Base-by-base conservation (phyloP, 2,113 vertebrate genomes). In the Heterotis niloticus region DNA sequence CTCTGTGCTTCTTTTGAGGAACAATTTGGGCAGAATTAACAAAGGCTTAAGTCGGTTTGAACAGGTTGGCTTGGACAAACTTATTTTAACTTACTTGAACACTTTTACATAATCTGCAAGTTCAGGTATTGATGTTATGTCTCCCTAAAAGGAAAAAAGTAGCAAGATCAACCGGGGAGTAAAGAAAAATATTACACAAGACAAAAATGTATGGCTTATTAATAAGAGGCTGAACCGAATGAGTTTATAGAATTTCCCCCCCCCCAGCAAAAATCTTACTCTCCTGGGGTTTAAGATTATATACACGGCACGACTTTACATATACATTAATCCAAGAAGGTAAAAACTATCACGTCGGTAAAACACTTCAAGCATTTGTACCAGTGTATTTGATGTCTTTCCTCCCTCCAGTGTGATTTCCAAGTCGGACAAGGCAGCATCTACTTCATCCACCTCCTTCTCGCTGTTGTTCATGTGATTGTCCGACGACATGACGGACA, bases 401-500 rank as follows among this genome's bases (percentile, higher is more conserved):
- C 98, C 98, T 64, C 98, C 98, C 86, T 99, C 98, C 90, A 99
- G 85, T 78, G 98, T 99, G 23, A 99, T 98, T 84, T 99, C 98
- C 91, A 99, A 91, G 75, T 99, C 98, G 0, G 97, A 98, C 72
- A 99, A 94, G 0, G 98, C 98, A 0, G 98, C 98, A 0, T 98
- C 98, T 69, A 99, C 98, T 89, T 99, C 98, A 54, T 99, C 98
- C 77, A 99, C 95, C 76, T 99, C 97, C 91, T 98, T 99, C 92
- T 99, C 97, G 0, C 96, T 99, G 94, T 99, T 96, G 87, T 99
- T 99, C 90, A 98, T 92, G 90, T 99, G 98, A 88, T 98, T 97
- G 85, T 98, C 98, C 34, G 96, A 96, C 1, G 98, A 96, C 96
- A 98, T 98, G 92, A 98, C 95, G 10, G 97, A 99, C 84, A 99